Conservation (phyloP, 30 jellyfish, hydroid and myxozoan species). For the Cassiopea andromeda region DNA sequence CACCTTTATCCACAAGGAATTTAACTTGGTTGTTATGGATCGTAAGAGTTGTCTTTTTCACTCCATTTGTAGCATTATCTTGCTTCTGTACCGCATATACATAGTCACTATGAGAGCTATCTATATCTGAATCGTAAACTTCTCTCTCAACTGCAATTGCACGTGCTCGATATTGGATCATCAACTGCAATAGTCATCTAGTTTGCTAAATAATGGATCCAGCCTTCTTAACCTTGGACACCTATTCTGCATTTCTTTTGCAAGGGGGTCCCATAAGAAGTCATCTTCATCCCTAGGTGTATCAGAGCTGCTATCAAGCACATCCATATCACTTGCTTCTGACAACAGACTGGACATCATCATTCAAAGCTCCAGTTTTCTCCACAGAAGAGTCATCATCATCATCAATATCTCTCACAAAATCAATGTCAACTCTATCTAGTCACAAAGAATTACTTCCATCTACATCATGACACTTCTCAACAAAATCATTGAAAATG, state of each 20-base stretch:
- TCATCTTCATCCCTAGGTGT: neutral
- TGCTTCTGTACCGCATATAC: no score
- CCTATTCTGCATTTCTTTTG: neutral
- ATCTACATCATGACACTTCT: no score
- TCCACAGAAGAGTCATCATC: neutral
- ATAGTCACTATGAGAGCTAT: no score
- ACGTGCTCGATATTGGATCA: no score
- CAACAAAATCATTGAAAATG: neutral
- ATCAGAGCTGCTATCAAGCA: neutral
- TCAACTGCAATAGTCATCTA: neutral
- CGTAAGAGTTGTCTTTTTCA: no score
- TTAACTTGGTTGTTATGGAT: no score
- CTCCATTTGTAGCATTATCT: no score
- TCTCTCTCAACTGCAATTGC: no score
- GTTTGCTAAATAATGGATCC: neutral
- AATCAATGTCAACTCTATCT: neutral
- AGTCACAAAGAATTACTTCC: neutral
- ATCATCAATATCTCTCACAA: neutral
- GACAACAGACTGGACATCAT: neutral
- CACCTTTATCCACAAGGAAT: no score
- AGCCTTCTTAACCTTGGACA: neutral
- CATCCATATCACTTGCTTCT: neutral
- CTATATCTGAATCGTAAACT: no score
- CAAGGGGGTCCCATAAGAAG: neutral
- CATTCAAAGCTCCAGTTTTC: neutral